These are phyloP conservation scores for Tenthredo livida DNA, from an alignment of 2,888 invertebrate genomes.

Conservation along the genomic window DNA sequence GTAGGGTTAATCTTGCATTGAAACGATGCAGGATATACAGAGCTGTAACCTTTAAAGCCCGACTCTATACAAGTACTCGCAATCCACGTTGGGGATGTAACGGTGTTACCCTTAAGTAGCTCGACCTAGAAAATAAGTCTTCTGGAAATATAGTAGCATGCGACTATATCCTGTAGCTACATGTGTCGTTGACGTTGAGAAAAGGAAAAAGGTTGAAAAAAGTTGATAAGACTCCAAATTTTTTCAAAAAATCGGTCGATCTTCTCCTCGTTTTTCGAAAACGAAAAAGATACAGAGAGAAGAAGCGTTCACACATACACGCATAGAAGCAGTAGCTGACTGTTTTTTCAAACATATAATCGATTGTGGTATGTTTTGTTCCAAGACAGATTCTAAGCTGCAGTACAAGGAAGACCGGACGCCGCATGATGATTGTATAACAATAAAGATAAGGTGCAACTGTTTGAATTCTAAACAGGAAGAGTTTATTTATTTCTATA, in stretches of 20 bases:
- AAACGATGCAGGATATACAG: not conserved
- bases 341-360: not conserved
- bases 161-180: not conserved
- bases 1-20: not conserved
- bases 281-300: too few species aligned
- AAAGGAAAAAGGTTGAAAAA: not conserved
- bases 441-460: not conserved
- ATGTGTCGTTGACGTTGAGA: not conserved
- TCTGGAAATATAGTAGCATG: not conserved
- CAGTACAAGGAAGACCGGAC: not conserved
- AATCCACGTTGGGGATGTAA: not conserved
- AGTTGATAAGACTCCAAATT: not conserved
- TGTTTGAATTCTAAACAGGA: not conserved
- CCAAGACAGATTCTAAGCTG: not conserved
- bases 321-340: not conserved
- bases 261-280: too few species aligned
- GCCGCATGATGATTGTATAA: not conserved
- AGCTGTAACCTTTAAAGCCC: not conserved
- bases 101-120: not conserved
- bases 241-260: not conserved
- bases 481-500: not conserved
- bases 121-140: conserved; percentile 23
- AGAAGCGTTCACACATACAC: not conserved
- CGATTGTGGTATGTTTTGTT: not conserved
- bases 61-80: not conserved